Percentiles rank a stretch among this genome's conserved stretches.
These are phyloP conservation scores for Spondyliosoma cantharus DNA, from an alignment of 2,797 vertebrate species.

Conservation along the genomic window DNA sequence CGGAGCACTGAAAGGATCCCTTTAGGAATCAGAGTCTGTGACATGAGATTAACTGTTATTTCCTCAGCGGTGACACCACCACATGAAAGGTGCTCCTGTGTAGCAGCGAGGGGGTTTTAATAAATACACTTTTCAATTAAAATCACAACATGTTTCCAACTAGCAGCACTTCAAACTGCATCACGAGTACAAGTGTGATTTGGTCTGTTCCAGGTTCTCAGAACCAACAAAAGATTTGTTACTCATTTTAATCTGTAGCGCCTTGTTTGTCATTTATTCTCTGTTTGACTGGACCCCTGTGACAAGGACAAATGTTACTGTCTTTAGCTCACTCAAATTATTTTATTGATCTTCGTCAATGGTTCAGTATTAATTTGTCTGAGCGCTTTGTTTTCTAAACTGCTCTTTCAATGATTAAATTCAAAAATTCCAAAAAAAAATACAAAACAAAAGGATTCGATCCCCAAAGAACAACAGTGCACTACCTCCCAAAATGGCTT, in stretches of 20 bases:
- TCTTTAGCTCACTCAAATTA: neutral
- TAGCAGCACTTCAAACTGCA: constrained; percentile 41
- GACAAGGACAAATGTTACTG: neutral
- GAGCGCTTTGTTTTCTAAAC: constrained; percentile 23
- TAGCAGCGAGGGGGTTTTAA: constrained; percentile 66
- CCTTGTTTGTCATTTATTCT: constrained; percentile 10
- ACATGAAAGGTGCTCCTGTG: constrained; percentile 66
- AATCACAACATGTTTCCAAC: constrained; percentile 49
- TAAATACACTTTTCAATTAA: constrained; percentile 73
- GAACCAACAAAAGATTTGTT: neutral
- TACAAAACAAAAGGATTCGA: constrained; percentile 9
- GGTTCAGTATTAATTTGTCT: constrained; percentile 13
- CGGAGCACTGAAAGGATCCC: constrained; percentile 67
- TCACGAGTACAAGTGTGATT: constrained; percentile 18
- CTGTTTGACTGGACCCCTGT: neutral
- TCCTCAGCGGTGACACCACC: constrained; percentile 67
- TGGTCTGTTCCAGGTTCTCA: constrained; percentile 5
- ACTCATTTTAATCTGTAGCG: constrained; percentile 24
- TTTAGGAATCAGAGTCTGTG: constrained; percentile 77
- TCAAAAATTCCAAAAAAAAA: neutral
- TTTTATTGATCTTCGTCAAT: constrained; percentile 20
- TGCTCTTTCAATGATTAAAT: constrained; percentile 12
- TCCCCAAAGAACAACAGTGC: constrained; percentile 11
- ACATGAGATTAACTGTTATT: constrained; percentile 82
- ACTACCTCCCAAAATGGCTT: constrained; percentile 30